These are phyloP conservation scores for Pavo muticus DNA, from an alignment of 2,113 vertebrate genomes.

Conservation along the genomic window DNA sequence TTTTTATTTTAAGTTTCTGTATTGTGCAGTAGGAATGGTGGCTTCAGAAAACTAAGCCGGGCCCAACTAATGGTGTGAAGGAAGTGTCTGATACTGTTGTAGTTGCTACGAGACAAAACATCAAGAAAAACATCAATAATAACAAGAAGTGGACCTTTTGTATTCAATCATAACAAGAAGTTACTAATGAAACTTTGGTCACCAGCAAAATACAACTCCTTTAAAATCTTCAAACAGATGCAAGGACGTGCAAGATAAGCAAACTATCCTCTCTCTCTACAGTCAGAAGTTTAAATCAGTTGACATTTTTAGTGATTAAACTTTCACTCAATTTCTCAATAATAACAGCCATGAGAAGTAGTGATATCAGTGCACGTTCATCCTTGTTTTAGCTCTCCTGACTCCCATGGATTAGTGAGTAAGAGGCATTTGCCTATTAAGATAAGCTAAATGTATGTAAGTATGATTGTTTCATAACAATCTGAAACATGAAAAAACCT, in stretches of 20 bases:
- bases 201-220: not conserved
- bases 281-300: not conserved
- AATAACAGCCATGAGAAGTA: not conserved
- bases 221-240: not conserved
- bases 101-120: not conserved
- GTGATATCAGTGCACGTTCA: not conserved
- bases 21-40: not conserved
- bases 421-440: conserved; percentile 13
- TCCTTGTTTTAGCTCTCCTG: not conserved
- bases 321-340: not conserved
- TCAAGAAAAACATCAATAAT: not conserved
- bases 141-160: not conserved
- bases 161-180: not conserved
- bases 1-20: not conserved
- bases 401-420: not conserved
- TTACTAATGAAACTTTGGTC: not conserved
- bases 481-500: not conserved
- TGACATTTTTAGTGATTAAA: not conserved
- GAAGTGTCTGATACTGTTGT: not conserved
- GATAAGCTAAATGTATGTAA: not conserved
- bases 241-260: not conserved
- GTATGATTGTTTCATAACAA: conserved; percentile 10
- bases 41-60: conserved; percentile 2
- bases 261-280: not conserved
- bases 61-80: not conserved